A percentile compares a stretch with the other conserved stretches of the same genome.
phyloP scores from a whole-genome alignment of 2,113 vertebrate genomes.

The Jaculus jaculus region DNA sequence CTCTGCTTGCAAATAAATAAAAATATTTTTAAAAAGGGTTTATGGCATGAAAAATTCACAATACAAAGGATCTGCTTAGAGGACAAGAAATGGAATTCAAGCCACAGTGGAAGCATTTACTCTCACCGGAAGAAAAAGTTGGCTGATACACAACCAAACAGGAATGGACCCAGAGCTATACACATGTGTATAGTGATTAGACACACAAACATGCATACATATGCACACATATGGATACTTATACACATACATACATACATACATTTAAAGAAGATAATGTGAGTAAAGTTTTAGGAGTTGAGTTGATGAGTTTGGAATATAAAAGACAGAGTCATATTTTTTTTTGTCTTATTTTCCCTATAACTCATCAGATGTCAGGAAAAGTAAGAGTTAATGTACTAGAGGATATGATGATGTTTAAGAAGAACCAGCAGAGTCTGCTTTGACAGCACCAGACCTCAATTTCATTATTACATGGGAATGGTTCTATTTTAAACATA shows the following conservation, averaged over 20 bases:
- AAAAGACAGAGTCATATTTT: background rate
- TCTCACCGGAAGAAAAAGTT: background rate
- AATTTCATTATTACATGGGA: background rate
- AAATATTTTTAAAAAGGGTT: background rate
- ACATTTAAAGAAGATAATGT: background rate
- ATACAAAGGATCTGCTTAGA: background rate
- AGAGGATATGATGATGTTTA: background rate
- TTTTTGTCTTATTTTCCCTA: background rate
- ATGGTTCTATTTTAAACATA: background rate
- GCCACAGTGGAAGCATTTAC: background rate
- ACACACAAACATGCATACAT: background rate
- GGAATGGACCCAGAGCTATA: background rate
- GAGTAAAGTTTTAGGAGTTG: background rate
- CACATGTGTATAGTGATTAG: background rate
- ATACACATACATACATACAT: background rate
- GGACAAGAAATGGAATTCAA: background rate
- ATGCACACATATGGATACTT: no score
- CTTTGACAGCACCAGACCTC: background rate
- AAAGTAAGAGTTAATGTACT: background rate
- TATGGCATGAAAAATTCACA: constrained; percentile 17
- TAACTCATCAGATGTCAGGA: background rate
- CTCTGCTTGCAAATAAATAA: no score
- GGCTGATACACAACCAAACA: background rate
- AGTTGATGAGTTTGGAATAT: background rate
- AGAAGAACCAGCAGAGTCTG: background rate